Conservation (phyloP, 2,113 vertebrate species). For the Tauraco erythrolophus region DNA sequence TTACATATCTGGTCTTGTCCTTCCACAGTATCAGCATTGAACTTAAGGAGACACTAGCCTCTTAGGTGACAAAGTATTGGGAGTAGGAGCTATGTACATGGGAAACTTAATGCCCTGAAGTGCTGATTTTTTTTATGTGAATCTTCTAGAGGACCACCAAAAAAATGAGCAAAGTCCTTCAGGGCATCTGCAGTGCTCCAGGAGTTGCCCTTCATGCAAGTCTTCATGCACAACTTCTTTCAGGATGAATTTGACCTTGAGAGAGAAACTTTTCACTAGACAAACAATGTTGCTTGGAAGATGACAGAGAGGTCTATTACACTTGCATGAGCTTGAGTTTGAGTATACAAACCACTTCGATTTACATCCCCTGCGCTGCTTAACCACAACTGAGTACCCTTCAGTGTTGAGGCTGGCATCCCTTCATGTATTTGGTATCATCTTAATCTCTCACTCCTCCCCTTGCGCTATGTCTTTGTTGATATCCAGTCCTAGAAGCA, state of each 20-base stretch:
- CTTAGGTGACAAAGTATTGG: neutral
- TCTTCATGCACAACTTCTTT: neutral
- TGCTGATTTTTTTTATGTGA: neutral
- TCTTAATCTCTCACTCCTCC: neutral
- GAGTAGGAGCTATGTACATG: neutral
- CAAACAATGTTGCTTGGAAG: neutral
- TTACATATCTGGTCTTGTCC: neutral
- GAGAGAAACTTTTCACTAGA: neutral
- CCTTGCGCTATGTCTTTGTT: neutral
- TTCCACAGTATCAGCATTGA: neutral
- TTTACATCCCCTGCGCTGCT: neutral
- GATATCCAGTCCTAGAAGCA: neutral
- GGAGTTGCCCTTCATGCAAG: neutral
- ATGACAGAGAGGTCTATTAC: neutral
- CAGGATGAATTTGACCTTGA: neutral
- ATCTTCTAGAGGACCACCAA: neutral
- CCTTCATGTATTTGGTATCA: neutral
- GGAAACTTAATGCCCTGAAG: neutral
- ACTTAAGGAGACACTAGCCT: neutral
- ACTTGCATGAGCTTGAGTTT: neutral
- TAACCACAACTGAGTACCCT: neutral
- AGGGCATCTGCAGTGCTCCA: neutral
- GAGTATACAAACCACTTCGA: neutral
- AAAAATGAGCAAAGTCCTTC: neutral
- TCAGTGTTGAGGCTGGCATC: neutral